Percentiles rank a stretch among this genome's conserved stretches.
These are phyloP conservation scores for Drosophila trapezifrons DNA, from an alignment of 1,140 invertebrate species.

Conservation along the genomic window DNA sequence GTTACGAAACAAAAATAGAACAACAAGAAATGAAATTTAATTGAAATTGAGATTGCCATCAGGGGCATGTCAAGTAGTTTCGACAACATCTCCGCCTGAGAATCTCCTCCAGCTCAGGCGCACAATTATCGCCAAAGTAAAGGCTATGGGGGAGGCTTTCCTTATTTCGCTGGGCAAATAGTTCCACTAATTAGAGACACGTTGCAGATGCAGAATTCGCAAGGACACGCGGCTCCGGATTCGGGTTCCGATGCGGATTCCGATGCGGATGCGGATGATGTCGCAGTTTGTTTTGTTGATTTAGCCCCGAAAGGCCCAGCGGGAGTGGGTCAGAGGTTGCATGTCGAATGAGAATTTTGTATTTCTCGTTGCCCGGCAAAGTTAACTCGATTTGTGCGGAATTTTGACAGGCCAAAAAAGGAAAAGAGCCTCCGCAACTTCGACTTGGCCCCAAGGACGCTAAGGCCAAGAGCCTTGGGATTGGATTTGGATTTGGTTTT, in stretches of 20 bases:
- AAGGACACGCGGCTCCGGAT: constrained; percentile 39
- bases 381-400: constrained; percentile 50
- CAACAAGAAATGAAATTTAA: not conserved
- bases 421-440: constrained; percentile 37
- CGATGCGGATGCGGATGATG: constrained; percentile 35
- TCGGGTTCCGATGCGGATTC: constrained; percentile 14
- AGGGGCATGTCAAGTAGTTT: constrained; percentile 1
- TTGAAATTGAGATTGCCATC: not conserved
- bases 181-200: constrained; percentile 54
- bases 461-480: constrained; percentile 37
- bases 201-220: constrained; percentile 23
- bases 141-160: not conserved
- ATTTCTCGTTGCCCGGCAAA: constrained; percentile 16
- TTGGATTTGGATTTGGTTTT: constrained; percentile 44
- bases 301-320: constrained; percentile 29
- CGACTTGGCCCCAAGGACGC: constrained; percentile 39
- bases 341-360: constrained; percentile 40
- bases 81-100: constrained; percentile 3
- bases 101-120: constrained; percentile 7
- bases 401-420: constrained; percentile 26
- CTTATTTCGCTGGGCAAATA: constrained; percentile 36
- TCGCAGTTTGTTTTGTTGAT: constrained; percentile 53
- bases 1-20: not conserved
- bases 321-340: constrained; percentile 22
- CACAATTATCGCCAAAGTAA: constrained; percentile 29